phyloP scores from a whole-genome alignment of 2,888 invertebrate species.

The Tenthredo scrophulariae region DNA sequence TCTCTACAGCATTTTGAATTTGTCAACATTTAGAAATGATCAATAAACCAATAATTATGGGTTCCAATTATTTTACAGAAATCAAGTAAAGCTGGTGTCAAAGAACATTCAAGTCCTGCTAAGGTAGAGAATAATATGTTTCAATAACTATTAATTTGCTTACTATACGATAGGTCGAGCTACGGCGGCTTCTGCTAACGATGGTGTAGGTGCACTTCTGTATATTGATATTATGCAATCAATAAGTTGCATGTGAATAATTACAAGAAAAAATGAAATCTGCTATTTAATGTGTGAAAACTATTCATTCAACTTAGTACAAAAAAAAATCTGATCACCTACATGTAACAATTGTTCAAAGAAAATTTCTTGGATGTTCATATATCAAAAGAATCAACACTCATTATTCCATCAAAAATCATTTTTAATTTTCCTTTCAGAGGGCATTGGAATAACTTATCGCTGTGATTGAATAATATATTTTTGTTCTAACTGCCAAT shows the following conservation, averaged over 20 bases:
- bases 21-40: not conserved
- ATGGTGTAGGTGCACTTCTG: constrained; percentile 43
- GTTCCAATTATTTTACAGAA: constrained; percentile 83
- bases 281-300: not conserved
- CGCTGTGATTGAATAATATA: not conserved
- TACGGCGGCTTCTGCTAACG: constrained; percentile 52
- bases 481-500: not conserved
- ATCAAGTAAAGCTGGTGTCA: constrained; percentile 87
- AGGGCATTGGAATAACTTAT: not conserved
- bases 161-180: constrained; percentile 55
- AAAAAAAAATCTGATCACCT: not conserved
- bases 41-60: constrained; percentile 39
- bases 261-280: not conserved
- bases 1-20: not conserved
- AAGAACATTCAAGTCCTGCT: constrained; percentile 84
- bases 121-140: constrained; percentile 82
- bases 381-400: not conserved
- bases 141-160: constrained; percentile 65
- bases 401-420: not conserved
- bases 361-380: constrained; percentile 1
- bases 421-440: constrained; percentile 9
- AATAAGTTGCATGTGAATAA: constrained; percentile 16
- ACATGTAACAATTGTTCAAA: not conserved
- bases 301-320: not conserved
- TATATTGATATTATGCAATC: constrained; percentile 18